Percentiles rank a stretch among this genome's conserved stretches.
phyloP scores from a whole-genome alignment of 1,140 invertebrate species.

The Zaprionus inermis region DNA sequence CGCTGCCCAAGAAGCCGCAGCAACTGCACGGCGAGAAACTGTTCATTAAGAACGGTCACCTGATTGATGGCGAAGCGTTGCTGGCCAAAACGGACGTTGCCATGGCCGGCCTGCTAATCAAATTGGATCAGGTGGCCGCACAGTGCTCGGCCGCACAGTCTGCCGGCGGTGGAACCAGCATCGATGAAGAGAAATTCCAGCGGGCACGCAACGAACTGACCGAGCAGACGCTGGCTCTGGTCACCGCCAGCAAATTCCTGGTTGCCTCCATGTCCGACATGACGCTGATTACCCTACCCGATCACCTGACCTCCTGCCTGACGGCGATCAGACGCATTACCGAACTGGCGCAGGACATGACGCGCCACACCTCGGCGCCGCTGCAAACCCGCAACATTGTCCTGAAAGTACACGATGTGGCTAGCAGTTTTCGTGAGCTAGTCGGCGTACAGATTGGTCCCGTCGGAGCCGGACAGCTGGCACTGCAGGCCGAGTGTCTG shows the following conservation, averaged over 20 bases:
- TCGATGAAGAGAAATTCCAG: constrained; percentile 90
- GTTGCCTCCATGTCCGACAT: constrained; percentile 91
- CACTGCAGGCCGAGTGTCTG: constrained; percentile 90
- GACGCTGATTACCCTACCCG: constrained; percentile 85
- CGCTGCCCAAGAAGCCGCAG: constrained; percentile 77
- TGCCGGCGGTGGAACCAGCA: constrained; percentile 88
- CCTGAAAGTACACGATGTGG: constrained; percentile 91
- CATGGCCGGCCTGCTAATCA: constrained; percentile 87
- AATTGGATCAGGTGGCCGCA: constrained; percentile 88
- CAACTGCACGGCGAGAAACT: constrained; percentile 77
- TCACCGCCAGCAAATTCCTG: constrained; percentile 92
- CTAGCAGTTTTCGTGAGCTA: constrained; percentile 90
- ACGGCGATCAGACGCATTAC: constrained; percentile 88
- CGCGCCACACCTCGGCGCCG: constrained; percentile 90
- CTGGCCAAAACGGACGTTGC: constrained; percentile 88
- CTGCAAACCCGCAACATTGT: constrained; percentile 92
- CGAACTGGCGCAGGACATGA: constrained; percentile 89
- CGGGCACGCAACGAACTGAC: constrained; percentile 91
- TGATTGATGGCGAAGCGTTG: constrained; percentile 86
- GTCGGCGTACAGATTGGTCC: constrained; percentile 87
- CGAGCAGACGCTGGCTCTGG: constrained; percentile 91
- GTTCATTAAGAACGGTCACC: constrained; percentile 85
- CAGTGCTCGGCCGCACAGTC: constrained; percentile 88
- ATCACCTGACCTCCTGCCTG: constrained; percentile 89
- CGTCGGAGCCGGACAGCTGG: constrained; percentile 86